Conservation (phyloP, 2,797 vertebrate genomes). For the Poecile montanus region DNA sequence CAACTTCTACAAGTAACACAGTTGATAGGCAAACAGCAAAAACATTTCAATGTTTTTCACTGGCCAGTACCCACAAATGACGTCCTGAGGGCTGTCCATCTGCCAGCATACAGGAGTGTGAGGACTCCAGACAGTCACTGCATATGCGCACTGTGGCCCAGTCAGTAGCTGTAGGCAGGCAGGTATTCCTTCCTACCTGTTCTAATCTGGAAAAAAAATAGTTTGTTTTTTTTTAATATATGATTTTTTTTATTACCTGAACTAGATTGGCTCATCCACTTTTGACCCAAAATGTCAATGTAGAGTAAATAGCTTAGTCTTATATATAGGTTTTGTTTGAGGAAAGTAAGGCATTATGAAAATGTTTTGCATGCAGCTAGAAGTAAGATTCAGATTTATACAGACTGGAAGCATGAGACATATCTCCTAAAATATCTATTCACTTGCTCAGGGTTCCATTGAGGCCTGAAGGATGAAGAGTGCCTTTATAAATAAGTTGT, state of each 20-base stretch:
- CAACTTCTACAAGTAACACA: not conserved
- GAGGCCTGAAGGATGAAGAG: constrained; percentile 40
- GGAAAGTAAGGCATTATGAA: not conserved
- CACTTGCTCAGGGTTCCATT: not conserved
- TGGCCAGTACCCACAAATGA: not conserved
- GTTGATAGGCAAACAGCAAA: not conserved
- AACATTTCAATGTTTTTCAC: not conserved
- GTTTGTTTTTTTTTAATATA: not conserved
- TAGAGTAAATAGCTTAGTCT: not conserved
- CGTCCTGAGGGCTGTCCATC: not conserved
- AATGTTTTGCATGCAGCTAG: not conserved
- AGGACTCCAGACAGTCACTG: not conserved
- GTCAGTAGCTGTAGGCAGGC: not conserved
- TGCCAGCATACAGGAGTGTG: not conserved
- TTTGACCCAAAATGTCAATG: not conserved
- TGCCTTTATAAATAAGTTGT: constrained; percentile 51
- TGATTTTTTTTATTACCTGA: not conserved
- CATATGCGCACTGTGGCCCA: not conserved
- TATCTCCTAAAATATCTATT: constrained; percentile 19
- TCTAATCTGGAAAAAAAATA: not conserved
- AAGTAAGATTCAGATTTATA: not conserved
- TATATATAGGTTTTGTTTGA: not conserved
- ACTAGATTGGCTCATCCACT: not conserved
- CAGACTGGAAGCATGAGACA: not conserved
- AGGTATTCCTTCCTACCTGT: not conserved